Percentiles rank a stretch among this genome's conserved stretches.
phyloP scores from a whole-genome alignment of 2,888 invertebrate genomes.

The Clitarchus hookeri region DNA sequence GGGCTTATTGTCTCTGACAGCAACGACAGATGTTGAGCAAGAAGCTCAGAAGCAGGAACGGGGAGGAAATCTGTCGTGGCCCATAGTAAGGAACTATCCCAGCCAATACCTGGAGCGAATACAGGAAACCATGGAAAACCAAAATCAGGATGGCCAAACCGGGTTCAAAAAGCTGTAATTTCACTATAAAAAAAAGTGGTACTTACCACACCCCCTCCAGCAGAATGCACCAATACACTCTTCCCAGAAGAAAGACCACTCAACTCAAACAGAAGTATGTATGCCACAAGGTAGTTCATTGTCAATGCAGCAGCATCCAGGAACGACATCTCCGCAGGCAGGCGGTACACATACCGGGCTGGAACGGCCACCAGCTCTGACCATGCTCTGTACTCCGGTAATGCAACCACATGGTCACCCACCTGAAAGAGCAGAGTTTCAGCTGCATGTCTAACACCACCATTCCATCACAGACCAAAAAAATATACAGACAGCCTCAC shows the following conservation, averaged over 20 bases:
- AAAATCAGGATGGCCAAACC: too few species aligned
- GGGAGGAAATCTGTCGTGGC: too few species aligned
- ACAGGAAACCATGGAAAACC: too few species aligned
- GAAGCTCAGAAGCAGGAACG: too few species aligned
- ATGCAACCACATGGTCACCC: conserved; percentile 80
- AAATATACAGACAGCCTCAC: conserved; percentile 54
- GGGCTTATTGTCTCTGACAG: too few species aligned
- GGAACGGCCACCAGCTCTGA: conserved; percentile 82
- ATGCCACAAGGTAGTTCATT: conserved; percentile 85
- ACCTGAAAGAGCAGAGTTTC: conserved; percentile 58
- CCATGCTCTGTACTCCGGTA: conserved; percentile 86
- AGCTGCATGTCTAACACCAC: background rate
- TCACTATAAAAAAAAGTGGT: conserved; percentile 20
- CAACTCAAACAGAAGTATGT: conserved; percentile 83
- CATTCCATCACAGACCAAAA: background rate
- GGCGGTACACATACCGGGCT: conserved; percentile 76
- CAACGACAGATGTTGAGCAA: too few species aligned
- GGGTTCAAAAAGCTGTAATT: background rate
- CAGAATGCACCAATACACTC: conserved; percentile 80
- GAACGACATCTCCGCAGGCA: conserved; percentile 75
- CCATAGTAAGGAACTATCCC: too few species aligned
- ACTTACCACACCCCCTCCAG: conserved; percentile 88
- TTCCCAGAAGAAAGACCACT: conserved; percentile 78
- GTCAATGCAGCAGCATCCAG: conserved; percentile 83
- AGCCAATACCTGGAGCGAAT: too few species aligned